Evolutionary conservation across 2,888 invertebrate genomes (phyloP).

Genomic region (Tyria jacobaeae): DNA sequence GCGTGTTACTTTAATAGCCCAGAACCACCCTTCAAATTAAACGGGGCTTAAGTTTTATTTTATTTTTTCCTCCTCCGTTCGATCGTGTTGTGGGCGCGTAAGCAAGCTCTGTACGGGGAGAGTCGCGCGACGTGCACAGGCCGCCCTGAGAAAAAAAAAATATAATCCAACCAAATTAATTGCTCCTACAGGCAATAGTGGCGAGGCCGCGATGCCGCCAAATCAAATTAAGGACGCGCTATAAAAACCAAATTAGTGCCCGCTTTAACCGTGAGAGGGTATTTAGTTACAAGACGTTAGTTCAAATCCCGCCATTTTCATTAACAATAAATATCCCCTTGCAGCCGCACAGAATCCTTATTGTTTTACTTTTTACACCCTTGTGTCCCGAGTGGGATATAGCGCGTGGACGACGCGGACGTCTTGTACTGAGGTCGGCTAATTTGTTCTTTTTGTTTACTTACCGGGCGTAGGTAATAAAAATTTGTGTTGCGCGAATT

Average conservation of each 20-base stretch:
- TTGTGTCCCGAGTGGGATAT: slow-evolving; percentile 81
- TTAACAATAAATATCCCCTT: slow-evolving; percentile 87
- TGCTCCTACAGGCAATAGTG: slow-evolving; percentile 85
- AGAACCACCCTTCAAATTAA: slow-evolving; percentile 88
- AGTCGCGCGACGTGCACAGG: slow-evolving; percentile 60
- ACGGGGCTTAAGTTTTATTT: slow-evolving; percentile 87
- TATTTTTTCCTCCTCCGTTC: slow-evolving; percentile 82
- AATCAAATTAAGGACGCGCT: slow-evolving; percentile 87
- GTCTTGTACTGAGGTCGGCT: slow-evolving; percentile 75
- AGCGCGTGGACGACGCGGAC: slow-evolving; percentile 72
- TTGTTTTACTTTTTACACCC: slow-evolving; percentile 87
- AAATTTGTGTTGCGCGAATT: slow-evolving; percentile 87
- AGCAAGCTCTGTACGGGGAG: slow-evolving; percentile 62
- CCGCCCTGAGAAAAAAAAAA: slow-evolving; percentile 81
- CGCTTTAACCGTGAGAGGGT: slow-evolving; percentile 86
- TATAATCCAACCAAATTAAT: slow-evolving; percentile 87
- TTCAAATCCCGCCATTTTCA: slow-evolving; percentile 87
- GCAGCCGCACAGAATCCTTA: slow-evolving; percentile 85
- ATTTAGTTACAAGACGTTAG: slow-evolving; percentile 87
- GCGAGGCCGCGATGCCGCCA: slow-evolving; percentile 84
- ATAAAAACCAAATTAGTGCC: slow-evolving; percentile 88
- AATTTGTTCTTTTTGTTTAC: slow-evolving; percentile 86
- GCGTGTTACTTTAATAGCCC: slow-evolving; percentile 88
- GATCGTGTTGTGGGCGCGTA: slow-evolving; percentile 74
- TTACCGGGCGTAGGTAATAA: slow-evolving; percentile 83